Percentiles rank a stretch among this genome's conserved stretches.
These are phyloP conservation scores for Campylomormyrus numenius DNA, from an alignment of 2,113 vertebrate genomes.

Conservation along the genomic window DNA sequence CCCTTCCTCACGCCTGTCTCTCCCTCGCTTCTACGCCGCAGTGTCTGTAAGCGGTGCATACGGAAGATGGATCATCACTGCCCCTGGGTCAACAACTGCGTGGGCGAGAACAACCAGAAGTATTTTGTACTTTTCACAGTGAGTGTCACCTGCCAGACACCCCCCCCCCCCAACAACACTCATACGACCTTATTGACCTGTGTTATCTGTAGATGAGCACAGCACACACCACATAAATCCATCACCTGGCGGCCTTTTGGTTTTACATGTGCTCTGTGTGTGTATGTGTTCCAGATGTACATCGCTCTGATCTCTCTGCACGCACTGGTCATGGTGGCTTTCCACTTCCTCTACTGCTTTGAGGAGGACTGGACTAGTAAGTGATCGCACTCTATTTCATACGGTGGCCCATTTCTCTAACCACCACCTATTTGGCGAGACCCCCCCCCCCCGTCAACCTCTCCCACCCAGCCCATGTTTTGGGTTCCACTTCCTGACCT, in stretches of 20 bases:
- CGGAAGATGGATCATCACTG: constrained; percentile 99
- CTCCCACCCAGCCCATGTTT: neutral
- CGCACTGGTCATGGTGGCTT: constrained; percentile 85
- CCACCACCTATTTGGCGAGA: neutral
- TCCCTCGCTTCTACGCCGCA: constrained; percentile 40
- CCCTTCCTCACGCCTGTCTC: neutral
- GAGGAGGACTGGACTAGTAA: constrained; percentile 99
- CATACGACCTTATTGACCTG: neutral
- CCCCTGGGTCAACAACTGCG: constrained; percentile 98
- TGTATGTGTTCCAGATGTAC: constrained; percentile 76
- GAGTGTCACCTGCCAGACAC: constrained; percentile 47
- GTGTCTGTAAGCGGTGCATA: constrained; percentile 95
- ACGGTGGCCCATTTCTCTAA: neutral
- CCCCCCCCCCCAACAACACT: neutral
- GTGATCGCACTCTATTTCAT: constrained; percentile 46
- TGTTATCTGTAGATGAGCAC: neutral
- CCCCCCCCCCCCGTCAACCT: neutral
- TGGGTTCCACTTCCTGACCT: neutral
- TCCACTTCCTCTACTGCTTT: constrained; percentile 97
- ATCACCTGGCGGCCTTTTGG: too few species aligned
- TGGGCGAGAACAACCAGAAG: constrained; percentile 98
- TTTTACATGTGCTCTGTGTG: neutral
- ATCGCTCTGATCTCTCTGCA: constrained; percentile 94
- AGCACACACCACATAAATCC: neutral
- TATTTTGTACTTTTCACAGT: constrained; percentile 99